Conservation (phyloP, 2,113 vertebrate genomes). For the Galeopterus variegatus region DNA sequence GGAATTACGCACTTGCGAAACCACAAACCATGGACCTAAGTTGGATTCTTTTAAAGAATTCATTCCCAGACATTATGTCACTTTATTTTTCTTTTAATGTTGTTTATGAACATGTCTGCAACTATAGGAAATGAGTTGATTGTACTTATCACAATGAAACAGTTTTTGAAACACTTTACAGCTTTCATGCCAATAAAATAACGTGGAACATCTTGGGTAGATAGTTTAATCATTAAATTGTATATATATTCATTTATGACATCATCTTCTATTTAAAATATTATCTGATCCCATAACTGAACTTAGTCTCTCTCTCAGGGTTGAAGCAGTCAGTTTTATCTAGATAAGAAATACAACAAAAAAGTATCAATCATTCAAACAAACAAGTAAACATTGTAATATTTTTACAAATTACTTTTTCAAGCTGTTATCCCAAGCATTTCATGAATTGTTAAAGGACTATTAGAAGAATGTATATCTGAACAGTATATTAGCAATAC, state of each 20-base stretch:
- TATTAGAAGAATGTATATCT: slow-evolving; percentile 3
- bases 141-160: slow-evolving; percentile 74
- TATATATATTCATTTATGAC: slow-evolving; percentile 12
- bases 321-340: slow-evolving; percentile 41
- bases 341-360: slow-evolving; percentile 30
- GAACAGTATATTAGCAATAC: not conserved
- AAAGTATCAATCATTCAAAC: not conserved
- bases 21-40: slow-evolving; percentile 50
- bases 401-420: not conserved
- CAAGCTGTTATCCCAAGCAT: not conserved
- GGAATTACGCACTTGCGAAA: slow-evolving; percentile 58
- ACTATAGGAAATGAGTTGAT: slow-evolving; percentile 73
- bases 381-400: slow-evolving; percentile 42
- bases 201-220: slow-evolving; percentile 40
- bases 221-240: slow-evolving; percentile 41
- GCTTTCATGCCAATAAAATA: slow-evolving; percentile 44
- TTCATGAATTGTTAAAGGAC: slow-evolving; percentile 46
- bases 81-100: slow-evolving; percentile 74
- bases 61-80: slow-evolving; percentile 79
- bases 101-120: slow-evolving; percentile 72
- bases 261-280: slow-evolving; percentile 66
- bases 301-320: not conserved
- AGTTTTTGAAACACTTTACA: slow-evolving; percentile 63
- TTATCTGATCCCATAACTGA: slow-evolving; percentile 14
- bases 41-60: slow-evolving; percentile 69